phyloP scores from a whole-genome alignment of 2,113 vertebrate genomes.

The Podarcis raffonei region DNA sequence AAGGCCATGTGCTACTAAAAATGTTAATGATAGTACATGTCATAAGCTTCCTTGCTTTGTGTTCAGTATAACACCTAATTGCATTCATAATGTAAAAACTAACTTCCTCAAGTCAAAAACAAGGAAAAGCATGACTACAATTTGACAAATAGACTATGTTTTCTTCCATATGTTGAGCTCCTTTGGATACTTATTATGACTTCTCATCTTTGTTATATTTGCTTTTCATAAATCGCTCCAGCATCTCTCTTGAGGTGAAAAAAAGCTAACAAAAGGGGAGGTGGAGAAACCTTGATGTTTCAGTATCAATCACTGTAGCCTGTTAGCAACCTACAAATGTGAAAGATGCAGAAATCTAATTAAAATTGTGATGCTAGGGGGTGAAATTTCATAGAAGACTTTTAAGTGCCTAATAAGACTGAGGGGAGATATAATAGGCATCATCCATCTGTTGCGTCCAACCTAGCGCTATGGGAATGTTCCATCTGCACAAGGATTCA shows the following conservation, averaged over 20 bases:
- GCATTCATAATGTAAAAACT: not conserved
- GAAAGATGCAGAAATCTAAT: conserved; percentile 35
- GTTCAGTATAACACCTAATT: not conserved
- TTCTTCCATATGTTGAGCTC: not conserved
- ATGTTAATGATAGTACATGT: not conserved
- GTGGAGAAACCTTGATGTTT: not conserved
- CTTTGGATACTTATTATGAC: not conserved
- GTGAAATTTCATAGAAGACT: not conserved
- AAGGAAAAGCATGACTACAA: not conserved
- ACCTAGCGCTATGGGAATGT: not conserved
- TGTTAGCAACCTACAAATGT: conserved; percentile 10
- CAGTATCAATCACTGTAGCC: not conserved
- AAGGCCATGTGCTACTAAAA: not conserved
- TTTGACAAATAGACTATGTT: not conserved
- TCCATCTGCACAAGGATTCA: not conserved
- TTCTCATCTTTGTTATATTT: not conserved
- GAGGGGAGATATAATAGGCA: not conserved
- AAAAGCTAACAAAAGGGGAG: not conserved
- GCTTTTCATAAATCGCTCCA: not conserved
- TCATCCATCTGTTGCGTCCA: no score
- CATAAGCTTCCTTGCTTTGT: not conserved
- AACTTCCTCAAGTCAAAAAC: not conserved
- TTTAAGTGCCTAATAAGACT: not conserved
- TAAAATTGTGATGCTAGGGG: not conserved
- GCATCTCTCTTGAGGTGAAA: not conserved